Conservation (phyloP, 2,797 vertebrate genomes). For the Setipinna tenuifilis region DNA sequence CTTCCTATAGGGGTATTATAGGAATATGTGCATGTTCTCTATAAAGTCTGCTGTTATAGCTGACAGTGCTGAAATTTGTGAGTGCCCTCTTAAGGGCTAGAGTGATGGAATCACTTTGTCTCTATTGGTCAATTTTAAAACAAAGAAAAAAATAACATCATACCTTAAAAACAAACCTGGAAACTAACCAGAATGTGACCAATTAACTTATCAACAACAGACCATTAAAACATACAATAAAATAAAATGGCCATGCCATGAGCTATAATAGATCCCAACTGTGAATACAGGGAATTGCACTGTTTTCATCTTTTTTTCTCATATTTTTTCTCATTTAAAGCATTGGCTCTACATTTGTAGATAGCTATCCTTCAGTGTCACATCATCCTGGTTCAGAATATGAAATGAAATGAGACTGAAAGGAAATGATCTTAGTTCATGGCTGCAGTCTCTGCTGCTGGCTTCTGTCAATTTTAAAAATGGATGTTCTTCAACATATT, state of each 20-base stretch:
- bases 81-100: not conserved
- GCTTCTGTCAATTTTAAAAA: not conserved
- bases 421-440: not conserved
- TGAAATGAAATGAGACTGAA: not conserved
- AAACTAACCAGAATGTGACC: not conserved
- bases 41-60: not conserved
- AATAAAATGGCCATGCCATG: not conserved
- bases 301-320: no score
- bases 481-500: not conserved
- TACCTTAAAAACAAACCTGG: not conserved
- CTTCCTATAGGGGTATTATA: not conserved
- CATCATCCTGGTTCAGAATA: not conserved
- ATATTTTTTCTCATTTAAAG: no score
- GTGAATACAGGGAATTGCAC: no score
- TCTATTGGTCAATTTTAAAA: not conserved
- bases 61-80: not conserved
- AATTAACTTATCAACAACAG: no score
- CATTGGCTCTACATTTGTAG: no score
- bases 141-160: not conserved
- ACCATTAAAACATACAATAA: not conserved
- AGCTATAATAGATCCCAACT: not conserved
- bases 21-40: not conserved
- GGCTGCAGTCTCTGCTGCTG: not conserved
- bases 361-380: not conserved
- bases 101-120: constrained; percentile 2